A percentile compares a stretch with the other conserved stretches of the same genome.
phyloP scores from a whole-genome alignment of 2,113 vertebrate genomes.

The Gambusia affinis region DNA sequence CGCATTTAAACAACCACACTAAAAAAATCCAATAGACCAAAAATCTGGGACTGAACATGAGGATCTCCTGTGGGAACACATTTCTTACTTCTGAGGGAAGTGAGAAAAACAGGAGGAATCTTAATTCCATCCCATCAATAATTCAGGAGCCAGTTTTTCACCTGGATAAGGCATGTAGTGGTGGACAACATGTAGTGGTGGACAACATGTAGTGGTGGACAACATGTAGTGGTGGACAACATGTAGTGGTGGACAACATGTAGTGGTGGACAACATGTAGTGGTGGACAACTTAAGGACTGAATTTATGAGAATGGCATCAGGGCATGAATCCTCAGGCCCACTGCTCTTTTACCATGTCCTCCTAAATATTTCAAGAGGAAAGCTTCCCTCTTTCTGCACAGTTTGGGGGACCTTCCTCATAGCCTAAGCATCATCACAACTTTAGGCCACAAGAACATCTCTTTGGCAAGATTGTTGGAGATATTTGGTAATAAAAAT shows the following conservation, averaged over 20 bases:
- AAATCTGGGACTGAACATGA: too few species aligned
- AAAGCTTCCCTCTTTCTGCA: not conserved
- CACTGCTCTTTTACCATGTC: not conserved
- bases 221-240: too few species aligned
- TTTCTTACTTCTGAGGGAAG: not conserved
- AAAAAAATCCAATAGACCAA: too few species aligned
- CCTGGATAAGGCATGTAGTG: not conserved
- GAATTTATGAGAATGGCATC: not conserved
- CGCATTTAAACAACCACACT: too few species aligned
- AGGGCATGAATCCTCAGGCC: not conserved
- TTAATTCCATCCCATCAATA: not conserved
- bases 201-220: too few species aligned
- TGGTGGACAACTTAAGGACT: not conserved
- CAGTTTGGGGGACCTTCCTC: not conserved
- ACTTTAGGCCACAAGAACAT: not conserved
- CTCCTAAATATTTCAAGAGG: not conserved
- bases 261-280: too few species aligned
- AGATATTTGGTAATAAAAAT: not conserved
- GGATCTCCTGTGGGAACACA: too few species aligned
- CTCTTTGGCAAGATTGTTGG: not conserved
- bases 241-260: too few species aligned
- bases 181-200: not conserved
- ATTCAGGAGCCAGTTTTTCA: not conserved
- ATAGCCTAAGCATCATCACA: not conserved
- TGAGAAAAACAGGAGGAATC: not conserved